phyloP scores from a whole-genome alignment of 2,113 vertebrate species.

The Plecturocebus donacophilus region DNA sequence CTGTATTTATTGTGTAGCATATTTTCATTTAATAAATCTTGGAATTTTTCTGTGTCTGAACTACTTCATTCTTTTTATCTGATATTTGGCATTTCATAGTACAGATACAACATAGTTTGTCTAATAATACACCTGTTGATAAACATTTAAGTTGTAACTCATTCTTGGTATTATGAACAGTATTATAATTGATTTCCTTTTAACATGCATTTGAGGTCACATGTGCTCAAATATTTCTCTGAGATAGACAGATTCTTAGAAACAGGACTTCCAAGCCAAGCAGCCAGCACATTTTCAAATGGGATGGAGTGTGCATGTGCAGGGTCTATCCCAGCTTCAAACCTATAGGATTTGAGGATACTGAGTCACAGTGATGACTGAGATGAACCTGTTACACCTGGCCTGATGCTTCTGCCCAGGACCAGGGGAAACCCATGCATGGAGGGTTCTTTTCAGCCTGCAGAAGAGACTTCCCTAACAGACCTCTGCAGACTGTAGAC shows the following conservation, averaged over 20 bases:
- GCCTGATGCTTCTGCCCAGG: neutral
- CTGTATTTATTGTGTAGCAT: neutral
- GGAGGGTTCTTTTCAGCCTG: neutral
- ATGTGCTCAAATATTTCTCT: neutral
- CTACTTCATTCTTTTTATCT: conserved; percentile 32
- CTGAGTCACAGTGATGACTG: neutral
- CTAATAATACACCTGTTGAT: neutral
- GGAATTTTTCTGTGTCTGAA: neutral
- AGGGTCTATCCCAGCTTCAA: neutral
- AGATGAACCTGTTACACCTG: neutral
- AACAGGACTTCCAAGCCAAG: neutral
- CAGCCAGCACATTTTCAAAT: neutral
- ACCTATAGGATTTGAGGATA: neutral
- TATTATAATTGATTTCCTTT: neutral
- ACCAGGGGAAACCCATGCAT: neutral
- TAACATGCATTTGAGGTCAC: neutral
- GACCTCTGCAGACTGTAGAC: neutral
- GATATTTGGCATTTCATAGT: neutral
- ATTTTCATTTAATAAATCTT: conserved; percentile 9
- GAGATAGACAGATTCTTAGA: neutral
- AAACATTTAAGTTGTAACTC: neutral
- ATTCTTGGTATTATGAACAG: neutral
- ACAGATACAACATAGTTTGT: neutral
- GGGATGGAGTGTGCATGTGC: neutral
- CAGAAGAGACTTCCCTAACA: neutral